Percentiles rank a stretch among this genome's conserved stretches.
phyloP scores from a whole-genome alignment of 2,797 vertebrate genomes.

The Onychomys leucogaster region DNA sequence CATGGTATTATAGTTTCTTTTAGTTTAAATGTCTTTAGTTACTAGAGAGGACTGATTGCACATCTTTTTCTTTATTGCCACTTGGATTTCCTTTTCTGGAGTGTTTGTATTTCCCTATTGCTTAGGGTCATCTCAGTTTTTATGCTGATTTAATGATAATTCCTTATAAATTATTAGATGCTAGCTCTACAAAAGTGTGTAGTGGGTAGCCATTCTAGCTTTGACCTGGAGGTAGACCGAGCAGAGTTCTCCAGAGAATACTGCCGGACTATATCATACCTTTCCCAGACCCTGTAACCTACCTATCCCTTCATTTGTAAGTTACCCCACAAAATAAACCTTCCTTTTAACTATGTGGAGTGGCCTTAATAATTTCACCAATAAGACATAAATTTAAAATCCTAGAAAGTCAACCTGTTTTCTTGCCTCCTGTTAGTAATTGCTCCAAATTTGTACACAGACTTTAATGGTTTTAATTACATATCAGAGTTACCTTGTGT shows the following conservation, averaged over 20 bases:
- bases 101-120: not conserved
- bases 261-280: no score
- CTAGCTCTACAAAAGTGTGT: no score
- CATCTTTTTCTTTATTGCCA: constrained; percentile 9
- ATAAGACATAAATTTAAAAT: not conserved
- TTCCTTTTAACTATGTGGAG: no score
- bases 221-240: no score
- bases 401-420: not conserved
- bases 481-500: constrained; percentile 5
- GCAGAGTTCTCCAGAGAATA: no score
- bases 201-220: no score
- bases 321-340: no score
- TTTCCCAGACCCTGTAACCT: no score
- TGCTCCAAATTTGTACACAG: not conserved
- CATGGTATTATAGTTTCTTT: constrained; percentile 50
- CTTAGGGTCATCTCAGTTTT: constrained; percentile 30
- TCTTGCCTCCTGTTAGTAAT: not conserved
- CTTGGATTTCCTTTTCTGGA: constrained; percentile 49
- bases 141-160: not conserved
- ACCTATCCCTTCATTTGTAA: no score
- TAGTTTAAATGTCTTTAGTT: constrained; percentile 43
- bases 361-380: no score
- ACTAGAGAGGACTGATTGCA: not conserved
- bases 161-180: constrained; percentile 41
- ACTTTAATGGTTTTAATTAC: constrained; percentile 45